These are phyloP conservation scores for Pantala flavescens DNA, from an alignment of 1,140 invertebrate genomes.

Conservation along the genomic window DNA sequence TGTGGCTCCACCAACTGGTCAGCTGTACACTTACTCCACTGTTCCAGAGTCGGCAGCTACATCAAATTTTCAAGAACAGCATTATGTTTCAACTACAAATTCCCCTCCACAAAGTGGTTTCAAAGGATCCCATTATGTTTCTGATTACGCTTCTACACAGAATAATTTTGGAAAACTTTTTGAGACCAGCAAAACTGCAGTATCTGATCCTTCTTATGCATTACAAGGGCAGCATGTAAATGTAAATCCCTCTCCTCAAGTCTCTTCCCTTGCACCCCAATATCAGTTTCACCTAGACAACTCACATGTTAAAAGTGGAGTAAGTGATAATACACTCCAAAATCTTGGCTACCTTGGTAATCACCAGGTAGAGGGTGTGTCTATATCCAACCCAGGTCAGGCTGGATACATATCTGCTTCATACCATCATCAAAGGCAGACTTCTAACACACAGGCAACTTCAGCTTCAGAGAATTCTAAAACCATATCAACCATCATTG, in stretches of 20 bases:
- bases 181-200: not conserved
- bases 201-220: too few species aligned
- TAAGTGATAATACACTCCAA: too few species aligned
- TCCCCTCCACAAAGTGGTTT: not conserved
- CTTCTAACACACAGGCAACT: not conserved
- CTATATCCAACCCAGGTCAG: not conserved
- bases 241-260: too few species aligned
- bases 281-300: too few species aligned
- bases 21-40: too few species aligned
- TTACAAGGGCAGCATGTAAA: too few species aligned
- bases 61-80: not conserved
- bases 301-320: too few species aligned
- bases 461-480: too few species aligned
- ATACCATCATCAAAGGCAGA: not conserved
- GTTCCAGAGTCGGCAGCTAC: not conserved
- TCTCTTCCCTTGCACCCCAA: too few species aligned
- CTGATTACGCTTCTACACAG: not conserved
- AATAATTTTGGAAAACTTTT: not conserved
- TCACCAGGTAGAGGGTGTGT: not conserved
- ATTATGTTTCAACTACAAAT: not conserved
- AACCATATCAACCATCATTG: too few species aligned
- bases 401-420: not conserved
- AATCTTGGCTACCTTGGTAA: not conserved
- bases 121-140: not conserved
- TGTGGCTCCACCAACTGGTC: not conserved